phyloP scores from a whole-genome alignment of 2,113 vertebrate genomes.

The Paedocypris sp. region DNA sequence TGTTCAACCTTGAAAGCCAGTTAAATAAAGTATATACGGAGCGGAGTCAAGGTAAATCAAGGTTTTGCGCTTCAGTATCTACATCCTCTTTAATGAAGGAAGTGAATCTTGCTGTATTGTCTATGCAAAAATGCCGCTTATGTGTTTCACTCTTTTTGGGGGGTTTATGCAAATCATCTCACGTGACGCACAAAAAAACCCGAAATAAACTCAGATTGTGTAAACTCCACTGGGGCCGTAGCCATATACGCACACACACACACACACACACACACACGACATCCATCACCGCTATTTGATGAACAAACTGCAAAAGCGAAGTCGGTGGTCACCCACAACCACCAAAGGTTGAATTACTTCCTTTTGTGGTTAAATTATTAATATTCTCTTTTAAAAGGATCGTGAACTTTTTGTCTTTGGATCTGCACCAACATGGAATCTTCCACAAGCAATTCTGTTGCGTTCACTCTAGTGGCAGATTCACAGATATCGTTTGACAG shows the following conservation, averaged over 20 bases:
- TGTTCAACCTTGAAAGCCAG: no score
- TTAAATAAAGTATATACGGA: no score
- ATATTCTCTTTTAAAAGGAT: constrained; percentile 21
- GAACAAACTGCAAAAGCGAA: not conserved
- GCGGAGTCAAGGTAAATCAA: not conserved
- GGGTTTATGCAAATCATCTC: not conserved
- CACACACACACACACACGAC: no score
- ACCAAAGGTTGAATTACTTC: constrained; percentile 30
- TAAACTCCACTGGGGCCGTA: not conserved
- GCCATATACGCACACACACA: not conserved
- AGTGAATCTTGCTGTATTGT: constrained; percentile 28
- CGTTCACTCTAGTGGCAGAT: constrained; percentile 47
- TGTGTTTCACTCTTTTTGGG: not conserved
- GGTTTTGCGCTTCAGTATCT: constrained; percentile 21
- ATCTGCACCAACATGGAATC: constrained; percentile 39
- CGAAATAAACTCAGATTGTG: not conserved
- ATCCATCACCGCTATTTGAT: not conserved
- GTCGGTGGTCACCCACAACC: not conserved
- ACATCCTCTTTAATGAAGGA: constrained; percentile 37
- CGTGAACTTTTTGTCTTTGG: constrained; percentile 19
- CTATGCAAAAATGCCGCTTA: constrained; percentile 23
- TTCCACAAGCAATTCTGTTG: constrained; percentile 36
- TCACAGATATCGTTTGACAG: constrained; percentile 57
- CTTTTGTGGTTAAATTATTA: constrained; percentile 31
- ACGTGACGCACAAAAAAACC: not conserved